Base-by-base conservation (phyloP, 2,797 vertebrate species). In the Microctenopoma stevenorrisi region DNA sequence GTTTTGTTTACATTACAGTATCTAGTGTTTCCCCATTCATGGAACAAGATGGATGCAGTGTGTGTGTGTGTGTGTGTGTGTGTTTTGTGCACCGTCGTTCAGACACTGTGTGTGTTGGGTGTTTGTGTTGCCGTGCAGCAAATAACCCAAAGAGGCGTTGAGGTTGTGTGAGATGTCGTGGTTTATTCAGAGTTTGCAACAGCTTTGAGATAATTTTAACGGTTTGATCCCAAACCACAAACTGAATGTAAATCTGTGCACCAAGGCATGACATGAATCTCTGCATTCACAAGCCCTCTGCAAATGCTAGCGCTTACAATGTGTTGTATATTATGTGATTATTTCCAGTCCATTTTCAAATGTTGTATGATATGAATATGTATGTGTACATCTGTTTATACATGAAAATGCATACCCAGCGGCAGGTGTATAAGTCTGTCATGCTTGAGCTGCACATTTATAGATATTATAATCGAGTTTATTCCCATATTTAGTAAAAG, bases 361-460 rank as follows among this genome's bases (percentile, higher is more conserved):
- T 91, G 84, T 91, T 85, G 86, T 86, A 88, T 84, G 75, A 92
- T 89, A 90, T 82, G 82, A 77, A 89, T 88, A 88, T 84, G 79
- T 88, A 88, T 84, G 79, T 91, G 88, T 91, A 87, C 79, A 89
- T 90, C 89, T 86, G 84, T 92, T 91, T 87, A 89, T 91, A 90
- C 87, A 88, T 86, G 79, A 74, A 82, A 74, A 64, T 86, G 85
- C 89, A 74, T 60, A 79, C 84, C 85, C 76, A 63, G 74, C 26
- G 74, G 63, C 80, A 57, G 75, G 75, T 53, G 8, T 68, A 68
- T 62, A 70, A 76, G 78, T 73, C 84, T 78, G 83, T 81, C 71
- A 76, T 50, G 72, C 54, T 78, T 87, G 89, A 78, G 75, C 76
- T 83, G 85, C 87, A 86, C 87, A 92, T 87, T 91, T 90, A 92